Evolutionary conservation across 2,888 invertebrate species (phyloP).

Genomic region (Azorinus chamasolen): DNA sequence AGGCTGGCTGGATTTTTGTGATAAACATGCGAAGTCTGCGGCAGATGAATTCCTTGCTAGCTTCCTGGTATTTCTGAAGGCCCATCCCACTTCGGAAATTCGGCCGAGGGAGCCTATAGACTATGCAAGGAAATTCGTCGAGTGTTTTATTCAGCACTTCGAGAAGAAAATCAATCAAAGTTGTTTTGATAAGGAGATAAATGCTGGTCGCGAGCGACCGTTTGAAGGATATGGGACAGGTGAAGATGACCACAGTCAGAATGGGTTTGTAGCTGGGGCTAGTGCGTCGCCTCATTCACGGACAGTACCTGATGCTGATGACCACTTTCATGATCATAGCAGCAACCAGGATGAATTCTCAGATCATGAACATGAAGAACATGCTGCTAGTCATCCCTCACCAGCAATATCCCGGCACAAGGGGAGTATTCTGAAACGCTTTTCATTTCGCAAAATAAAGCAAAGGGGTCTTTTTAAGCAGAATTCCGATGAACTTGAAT

Average conservation of each 20-base stretch:
- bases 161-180: slow-evolving; percentile 88
- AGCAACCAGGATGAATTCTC: slow-evolving; percentile 56
- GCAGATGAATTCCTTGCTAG: slow-evolving; percentile 96
- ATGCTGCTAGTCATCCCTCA: slow-evolving; percentile 9
- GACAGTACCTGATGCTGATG: slow-evolving; percentile 24
- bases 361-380: slow-evolving; percentile 50
- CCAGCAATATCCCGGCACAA: slow-evolving; percentile 44
- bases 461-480: slow-evolving; percentile 92
- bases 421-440: slow-evolving; percentile 66
- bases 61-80: slow-evolving; percentile 89
- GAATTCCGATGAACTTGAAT: slow-evolving; percentile 94
- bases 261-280: slow-evolving; percentile 22
- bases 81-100: slow-evolving; percentile 62
- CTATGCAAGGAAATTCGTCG: slow-evolving; percentile 93
- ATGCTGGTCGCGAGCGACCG: background rate
- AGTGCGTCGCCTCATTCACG: slow-evolving; percentile 4
- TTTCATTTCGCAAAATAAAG: slow-evolving; percentile 87
- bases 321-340: slow-evolving; percentile 25
- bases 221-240: background rate
- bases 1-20: slow-evolving; percentile 82
- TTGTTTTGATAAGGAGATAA: background rate
- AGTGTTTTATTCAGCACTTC: slow-evolving; percentile 94
- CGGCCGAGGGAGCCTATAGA: slow-evolving; percentile 91
- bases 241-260: slow-evolving; percentile 23
- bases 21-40: slow-evolving; percentile 91